Evolutionary conservation across 92 coral and sea anemone genomes (phyloP), one percentile per base, ranked within the genome.

Genomic region (Scolanthus callimorphus): DNA sequence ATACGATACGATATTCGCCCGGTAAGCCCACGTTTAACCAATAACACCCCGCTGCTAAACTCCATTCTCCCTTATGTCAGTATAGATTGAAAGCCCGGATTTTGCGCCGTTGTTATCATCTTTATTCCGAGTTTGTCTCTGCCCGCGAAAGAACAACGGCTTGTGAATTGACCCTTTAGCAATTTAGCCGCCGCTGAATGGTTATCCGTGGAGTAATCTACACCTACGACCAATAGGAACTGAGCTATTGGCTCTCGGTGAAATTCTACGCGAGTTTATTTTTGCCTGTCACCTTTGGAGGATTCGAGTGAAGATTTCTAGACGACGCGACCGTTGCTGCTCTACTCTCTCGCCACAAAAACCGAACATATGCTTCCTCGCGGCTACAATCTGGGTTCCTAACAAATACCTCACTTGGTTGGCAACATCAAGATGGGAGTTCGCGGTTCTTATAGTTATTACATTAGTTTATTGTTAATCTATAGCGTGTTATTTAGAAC

Each of bases 401-500:
- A 34, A 34, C 15, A 34, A 34, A 6, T 34, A 34, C 8, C 41
- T n/a, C n/a, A n/a, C n/a, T n/a, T n/a, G n/a, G n/a, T n/a, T n/a
- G n/a, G n/a, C n/a, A n/a, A n/a, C n/a, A n/a, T n/a, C n/a, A n/a
- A n/a, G n/a, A n/a, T n/a, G n/a, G n/a, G n/a, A n/a, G n/a, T n/a
- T n/a, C n/a, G n/a, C n/a, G n/a, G n/a, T n/a, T n/a, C n/a, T n/a
- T n/a, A n/a, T n/a, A n/a, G n/a, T n/a, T n/a, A n/a, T n/a, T n/a
- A n/a, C n/a, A n/a, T n/a, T n/a, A n/a, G n/a, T n/a, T n/a, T n/a
- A n/a, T n/a, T n/a, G n/a, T n/a, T n/a, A n/a, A n/a, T n/a, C n/a
- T n/a, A n/a, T n/a, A n/a, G n/a, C n/a, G n/a, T n/a, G n/a, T 38
- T 58, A 21, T 46, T 68, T 23, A 56, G 20, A 13, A 21, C 20